Percentiles rank a stretch among this genome's conserved stretches.
These are phyloP conservation scores for Cyphomyrus plagiostoma DNA, from an alignment of 2,113 vertebrate genomes.

Conservation along the genomic window DNA sequence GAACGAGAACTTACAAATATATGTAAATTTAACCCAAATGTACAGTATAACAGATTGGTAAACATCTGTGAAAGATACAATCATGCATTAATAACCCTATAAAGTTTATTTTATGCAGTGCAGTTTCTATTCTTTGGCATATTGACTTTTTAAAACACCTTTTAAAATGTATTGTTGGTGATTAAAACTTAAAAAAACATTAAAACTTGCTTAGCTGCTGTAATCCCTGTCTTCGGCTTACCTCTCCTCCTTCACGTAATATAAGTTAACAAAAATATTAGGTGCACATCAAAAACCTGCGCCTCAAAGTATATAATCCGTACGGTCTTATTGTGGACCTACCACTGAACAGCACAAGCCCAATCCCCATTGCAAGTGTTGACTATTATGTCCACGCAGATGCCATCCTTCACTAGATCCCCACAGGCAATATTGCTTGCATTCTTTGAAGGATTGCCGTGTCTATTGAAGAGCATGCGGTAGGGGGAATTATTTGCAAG, in stretches of 20 bases:
- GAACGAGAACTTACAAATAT: neutral
- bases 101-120: neutral
- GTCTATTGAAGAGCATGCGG: neutral
- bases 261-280: neutral
- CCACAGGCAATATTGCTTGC: neutral
- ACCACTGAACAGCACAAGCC: neutral
- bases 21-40: neutral
- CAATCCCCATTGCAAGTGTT: constrained; percentile 1
- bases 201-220: neutral
- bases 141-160: neutral
- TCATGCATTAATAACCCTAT: neutral
- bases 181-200: neutral
- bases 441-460: neutral
- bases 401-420: constrained; percentile 9
- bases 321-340: neutral
- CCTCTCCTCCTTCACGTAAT: neutral
- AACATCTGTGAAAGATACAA: neutral
- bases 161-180: neutral
- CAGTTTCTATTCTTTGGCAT: neutral
- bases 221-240: neutral
- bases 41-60: neutral
- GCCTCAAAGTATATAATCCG: neutral
- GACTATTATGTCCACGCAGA: neutral
- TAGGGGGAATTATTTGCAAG: constrained; percentile 5
- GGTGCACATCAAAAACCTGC: neutral